Conservation (phyloP, 2,797 vertebrate genomes). For the Onychomys arenicola region DNA sequence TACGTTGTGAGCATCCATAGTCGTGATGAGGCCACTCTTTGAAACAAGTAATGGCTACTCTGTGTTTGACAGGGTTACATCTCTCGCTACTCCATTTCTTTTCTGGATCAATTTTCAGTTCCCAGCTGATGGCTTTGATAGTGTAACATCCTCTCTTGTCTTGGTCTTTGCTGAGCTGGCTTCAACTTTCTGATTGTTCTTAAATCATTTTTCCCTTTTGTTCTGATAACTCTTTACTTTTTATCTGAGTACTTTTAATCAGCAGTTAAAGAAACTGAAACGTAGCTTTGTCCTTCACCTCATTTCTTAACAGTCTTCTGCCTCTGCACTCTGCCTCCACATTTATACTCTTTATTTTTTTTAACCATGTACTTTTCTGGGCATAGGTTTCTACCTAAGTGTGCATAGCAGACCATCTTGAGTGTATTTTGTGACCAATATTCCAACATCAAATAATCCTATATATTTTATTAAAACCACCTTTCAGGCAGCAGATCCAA, state of each 20-base stretch:
- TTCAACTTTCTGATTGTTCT: background rate
- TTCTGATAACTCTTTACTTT: background rate
- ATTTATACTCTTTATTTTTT: slow-evolving; percentile 30
- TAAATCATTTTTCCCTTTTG: background rate
- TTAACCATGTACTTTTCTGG: slow-evolving; percentile 47
- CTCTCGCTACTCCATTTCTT: slow-evolving; percentile 44
- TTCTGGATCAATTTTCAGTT: slow-evolving; percentile 13
- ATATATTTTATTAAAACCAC: slow-evolving; percentile 77
- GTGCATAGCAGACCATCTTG: slow-evolving; percentile 34
- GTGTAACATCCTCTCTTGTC: background rate
- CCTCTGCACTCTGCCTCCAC: background rate
- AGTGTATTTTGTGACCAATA: slow-evolving; percentile 67
- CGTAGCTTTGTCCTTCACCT: background rate
- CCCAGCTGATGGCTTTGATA: background rate
- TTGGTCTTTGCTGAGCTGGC: background rate
- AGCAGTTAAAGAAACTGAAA: slow-evolving; percentile 40
- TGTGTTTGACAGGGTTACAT: background rate
- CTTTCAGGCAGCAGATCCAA: slow-evolving; percentile 56
- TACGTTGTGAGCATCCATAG: background rate
- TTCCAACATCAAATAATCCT: slow-evolving; percentile 54
- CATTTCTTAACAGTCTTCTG: slow-evolving; percentile 7
- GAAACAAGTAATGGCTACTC: slow-evolving; percentile 5
- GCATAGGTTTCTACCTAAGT: background rate
- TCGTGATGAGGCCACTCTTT: background rate
- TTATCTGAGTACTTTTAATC: background rate